These are phyloP conservation scores for Slavum lentiscoides DNA, from an alignment of 2,888 invertebrate species.

Conservation along the genomic window DNA sequence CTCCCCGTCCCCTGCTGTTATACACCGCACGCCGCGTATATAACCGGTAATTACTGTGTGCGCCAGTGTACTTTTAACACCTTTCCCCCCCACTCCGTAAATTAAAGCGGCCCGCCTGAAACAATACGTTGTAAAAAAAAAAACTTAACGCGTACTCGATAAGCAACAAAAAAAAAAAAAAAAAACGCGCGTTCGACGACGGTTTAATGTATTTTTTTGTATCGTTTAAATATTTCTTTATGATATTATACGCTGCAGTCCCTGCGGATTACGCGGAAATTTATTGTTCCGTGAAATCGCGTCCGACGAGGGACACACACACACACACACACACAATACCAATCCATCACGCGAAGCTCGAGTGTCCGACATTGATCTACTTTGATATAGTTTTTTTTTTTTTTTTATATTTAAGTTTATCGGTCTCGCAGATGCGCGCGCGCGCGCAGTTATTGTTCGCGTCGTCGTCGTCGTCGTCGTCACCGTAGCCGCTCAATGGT, in stretches of 20 bases:
- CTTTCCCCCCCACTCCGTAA: conserved; percentile 15
- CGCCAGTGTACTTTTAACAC: conserved; percentile 7
- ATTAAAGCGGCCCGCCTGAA: conserved; percentile 13
- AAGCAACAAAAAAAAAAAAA: too few relatives aligned
- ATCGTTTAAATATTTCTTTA: not conserved
- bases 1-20: not conserved
- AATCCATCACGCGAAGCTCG: conserved; percentile 50
- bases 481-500: conserved; percentile 30
- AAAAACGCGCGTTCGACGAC: not conserved
- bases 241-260: not conserved
- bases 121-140: not conserved
- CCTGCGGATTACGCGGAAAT: conserved; percentile 19
- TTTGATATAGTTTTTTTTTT: conserved; percentile 46
- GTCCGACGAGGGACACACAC: not conserved
- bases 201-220: not conserved
- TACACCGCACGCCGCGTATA: conserved; percentile 13
- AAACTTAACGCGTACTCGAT: too few relatives aligned
- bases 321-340: conserved; percentile 15
- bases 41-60: conserved; percentile 39
- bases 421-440: conserved; percentile 50
- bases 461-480: not conserved
- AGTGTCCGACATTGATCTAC: conserved; percentile 52
- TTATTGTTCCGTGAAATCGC: conserved; percentile 37
- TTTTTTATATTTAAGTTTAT: conserved; percentile 47
- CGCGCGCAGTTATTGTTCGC: conserved; percentile 35